Percentiles rank a stretch among this genome's conserved stretches.
Conservation (phyloP, 2,797 vertebrate genomes). For the Chrysocyon brachyurus region DNA sequence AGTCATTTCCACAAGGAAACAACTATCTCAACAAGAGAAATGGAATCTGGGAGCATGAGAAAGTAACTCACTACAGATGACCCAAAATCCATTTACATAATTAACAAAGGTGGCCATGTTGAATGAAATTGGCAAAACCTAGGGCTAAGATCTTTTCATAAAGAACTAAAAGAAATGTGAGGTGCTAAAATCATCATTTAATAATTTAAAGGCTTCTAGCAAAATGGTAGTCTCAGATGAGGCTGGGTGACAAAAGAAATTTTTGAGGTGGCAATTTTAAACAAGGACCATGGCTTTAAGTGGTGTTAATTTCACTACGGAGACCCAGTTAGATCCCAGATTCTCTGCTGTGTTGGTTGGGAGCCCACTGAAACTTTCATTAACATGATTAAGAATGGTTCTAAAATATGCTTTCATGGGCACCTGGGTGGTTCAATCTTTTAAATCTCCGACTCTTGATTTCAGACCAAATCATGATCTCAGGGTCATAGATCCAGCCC, state of each 20-base stretch:
- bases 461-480: not conserved
- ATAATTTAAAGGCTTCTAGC: slow-evolving; percentile 33
- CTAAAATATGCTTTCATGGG: not conserved
- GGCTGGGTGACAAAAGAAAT: not conserved
- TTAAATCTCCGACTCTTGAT: not conserved
- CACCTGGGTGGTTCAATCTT: not conserved
- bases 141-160: slow-evolving; percentile 4
- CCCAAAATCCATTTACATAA: not conserved
- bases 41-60: not conserved
- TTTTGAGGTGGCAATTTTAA: slow-evolving; percentile 50
- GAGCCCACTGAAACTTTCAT: not conserved
- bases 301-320: not conserved
- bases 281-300: not conserved
- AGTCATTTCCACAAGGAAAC: slow-evolving; percentile 33
- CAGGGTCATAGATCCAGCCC: not conserved
- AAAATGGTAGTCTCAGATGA: slow-evolving; percentile 17
- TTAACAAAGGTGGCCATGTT: not conserved
- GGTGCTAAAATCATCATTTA: not conserved
- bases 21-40: not conserved
- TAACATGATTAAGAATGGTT: not conserved
- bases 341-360: not conserved
- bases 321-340: not conserved
- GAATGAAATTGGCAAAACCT: slow-evolving; percentile 49
- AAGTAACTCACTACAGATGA: not conserved
- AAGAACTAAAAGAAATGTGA: slow-evolving; percentile 22